Evolutionary conservation across 2,888 invertebrate genomes (phyloP).

Genomic region (Muschampia plurimacula): DNA sequence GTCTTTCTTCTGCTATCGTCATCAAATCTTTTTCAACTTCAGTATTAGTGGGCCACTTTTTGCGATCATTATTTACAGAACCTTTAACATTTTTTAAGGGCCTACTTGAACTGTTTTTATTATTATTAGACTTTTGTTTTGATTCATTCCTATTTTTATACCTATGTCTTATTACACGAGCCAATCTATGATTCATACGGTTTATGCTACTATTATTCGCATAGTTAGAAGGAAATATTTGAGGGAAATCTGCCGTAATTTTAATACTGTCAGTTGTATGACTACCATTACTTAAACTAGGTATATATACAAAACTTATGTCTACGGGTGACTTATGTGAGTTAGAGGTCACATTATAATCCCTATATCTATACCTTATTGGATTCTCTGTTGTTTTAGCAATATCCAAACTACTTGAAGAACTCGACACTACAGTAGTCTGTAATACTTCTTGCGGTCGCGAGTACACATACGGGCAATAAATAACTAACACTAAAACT

Average conservation of each 20-base stretch:
- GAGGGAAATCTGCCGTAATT: background rate
- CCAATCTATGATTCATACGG: slow-evolving; percentile 44
- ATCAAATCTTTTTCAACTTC: background rate
- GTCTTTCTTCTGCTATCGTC: slow-evolving; percentile 47
- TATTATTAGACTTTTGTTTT: slow-evolving; percentile 36
- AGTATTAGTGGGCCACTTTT: slow-evolving; percentile 8
- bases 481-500: slow-evolving; percentile 72
- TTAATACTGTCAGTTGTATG: slow-evolving; percentile 21
- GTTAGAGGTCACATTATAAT: slow-evolving; percentile 41
- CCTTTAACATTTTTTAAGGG: background rate
- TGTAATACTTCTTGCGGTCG: slow-evolving; percentile 68
- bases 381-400: slow-evolving; percentile 64
- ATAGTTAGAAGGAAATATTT: background rate
- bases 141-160: slow-evolving; percentile 48
- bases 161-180: slow-evolving; percentile 50
- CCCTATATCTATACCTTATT: slow-evolving; percentile 74
- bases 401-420: slow-evolving; percentile 54
- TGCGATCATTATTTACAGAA: background rate
- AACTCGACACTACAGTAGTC: slow-evolving; percentile 45
- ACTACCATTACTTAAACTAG: slow-evolving; percentile 18
- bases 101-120: slow-evolving; percentile 15
- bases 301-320: slow-evolving; percentile 21
- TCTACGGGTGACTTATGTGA: slow-evolving; percentile 39
- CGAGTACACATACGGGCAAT: slow-evolving; percentile 66
- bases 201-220: background rate